Evolutionary conservation across 2,888 invertebrate species (phyloP), one percentile per base, ranked within the genome.

Genomic region (Synanthedon vespiformis): DNA sequence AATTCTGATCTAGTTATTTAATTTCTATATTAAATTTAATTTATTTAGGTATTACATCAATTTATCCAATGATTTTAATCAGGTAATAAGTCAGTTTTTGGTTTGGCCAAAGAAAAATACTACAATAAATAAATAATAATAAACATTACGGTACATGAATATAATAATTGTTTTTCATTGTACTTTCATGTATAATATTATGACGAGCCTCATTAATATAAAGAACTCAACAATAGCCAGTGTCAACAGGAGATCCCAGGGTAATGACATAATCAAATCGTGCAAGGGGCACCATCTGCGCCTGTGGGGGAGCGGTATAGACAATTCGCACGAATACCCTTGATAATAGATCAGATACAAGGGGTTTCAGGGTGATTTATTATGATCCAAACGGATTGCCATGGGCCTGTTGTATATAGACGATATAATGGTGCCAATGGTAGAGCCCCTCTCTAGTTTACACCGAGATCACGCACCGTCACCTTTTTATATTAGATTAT

Each of bases 241-340:
- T 70, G 58, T 67, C 57, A 62, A 60, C 55, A 54, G 57, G 62
- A 66, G 57, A 56, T 55, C 59, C 59, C 57, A 60, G 59, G 63
- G 66, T 69, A 74, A 77, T 77, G 77, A 74, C 72, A 71, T 82
- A 78, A 82, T 82, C 80, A 74, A 81, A 80, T 81, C 72, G 69
- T 58, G 56, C 66, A 64, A 65, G 22, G 61, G 65, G 66, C 71
- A 68, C 77, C 34, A 79, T 74, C 73, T 77, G 77, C 58, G 63
- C 61, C 58, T 48, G 16, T 52, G 14, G 8, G 49, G 34, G 49
- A 49, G 44, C 27, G 49, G 22, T 11, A 5, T n/a, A 51, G 57
- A 56, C 51, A 56, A 55, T 67, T 69, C 79, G 80, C 77, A 79
- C 70, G 80, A 65, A 74, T 77, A 68, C 74, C 70, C 77, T 57